Percentiles rank a stretch among this genome's conserved stretches.
Evolutionary conservation across 2,888 invertebrate genomes (phyloP).

Genomic region (Xanthia icteritia): DNA sequence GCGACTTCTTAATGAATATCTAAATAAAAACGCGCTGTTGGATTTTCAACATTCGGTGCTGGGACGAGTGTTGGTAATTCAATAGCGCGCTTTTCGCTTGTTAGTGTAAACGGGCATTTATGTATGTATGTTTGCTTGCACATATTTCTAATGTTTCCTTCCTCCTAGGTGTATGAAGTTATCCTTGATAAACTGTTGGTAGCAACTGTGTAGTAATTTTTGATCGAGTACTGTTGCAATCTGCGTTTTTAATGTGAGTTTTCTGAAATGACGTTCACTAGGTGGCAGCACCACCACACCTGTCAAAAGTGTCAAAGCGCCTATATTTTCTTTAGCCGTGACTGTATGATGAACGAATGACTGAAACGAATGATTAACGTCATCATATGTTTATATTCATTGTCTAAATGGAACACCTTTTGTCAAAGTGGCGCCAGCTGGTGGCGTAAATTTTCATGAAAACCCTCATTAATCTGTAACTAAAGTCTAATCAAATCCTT

Average conservation of each 20-base stretch:
- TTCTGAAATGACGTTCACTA: too few relatives aligned
- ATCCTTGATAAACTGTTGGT: neutral
- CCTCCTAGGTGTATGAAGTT: slow-evolving; percentile 2
- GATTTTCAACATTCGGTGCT: neutral
- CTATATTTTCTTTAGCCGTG: too few relatives aligned
- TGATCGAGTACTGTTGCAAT: slow-evolving; percentile 6
- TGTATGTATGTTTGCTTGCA: slow-evolving; percentile 6
- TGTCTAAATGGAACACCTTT: too few relatives aligned
- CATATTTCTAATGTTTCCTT: slow-evolving; percentile 15
- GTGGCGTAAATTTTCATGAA: too few relatives aligned
- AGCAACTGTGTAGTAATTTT: slow-evolving; percentile 3
- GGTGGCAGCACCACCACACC: too few relatives aligned
- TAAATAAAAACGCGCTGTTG: neutral
- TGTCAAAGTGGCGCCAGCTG: too few relatives aligned
- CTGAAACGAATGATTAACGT: too few relatives aligned
- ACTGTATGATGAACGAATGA: too few relatives aligned
- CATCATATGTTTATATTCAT: too few relatives aligned
- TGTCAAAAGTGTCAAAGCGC: too few relatives aligned
- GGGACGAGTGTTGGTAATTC: neutral
- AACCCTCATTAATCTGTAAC: neutral
- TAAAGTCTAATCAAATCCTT: neutral
- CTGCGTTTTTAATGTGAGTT: neutral
- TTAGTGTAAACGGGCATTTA: neutral
- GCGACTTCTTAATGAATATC: neutral
- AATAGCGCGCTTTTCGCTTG: neutral